Percentiles rank a stretch among this genome's conserved stretches.
These are phyloP conservation scores for Ciconia maguari DNA, from an alignment of 2,113 vertebrate species.

Conservation along the genomic window DNA sequence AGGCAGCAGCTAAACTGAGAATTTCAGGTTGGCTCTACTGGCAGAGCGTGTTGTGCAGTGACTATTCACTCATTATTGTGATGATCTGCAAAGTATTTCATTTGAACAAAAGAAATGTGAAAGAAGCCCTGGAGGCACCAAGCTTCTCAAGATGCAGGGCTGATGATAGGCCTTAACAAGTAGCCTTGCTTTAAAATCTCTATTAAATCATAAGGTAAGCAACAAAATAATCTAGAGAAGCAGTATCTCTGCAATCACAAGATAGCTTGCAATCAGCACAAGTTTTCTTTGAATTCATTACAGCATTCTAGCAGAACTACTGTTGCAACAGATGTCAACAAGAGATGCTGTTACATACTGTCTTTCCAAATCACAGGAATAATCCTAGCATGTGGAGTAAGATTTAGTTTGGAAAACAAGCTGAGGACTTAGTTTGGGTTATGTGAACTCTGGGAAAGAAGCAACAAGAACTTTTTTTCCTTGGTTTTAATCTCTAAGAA, in stretches of 20 bases:
- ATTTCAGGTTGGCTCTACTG: neutral
- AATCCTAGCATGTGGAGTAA: neutral
- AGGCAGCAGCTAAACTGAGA: neutral
- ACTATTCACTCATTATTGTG: neutral
- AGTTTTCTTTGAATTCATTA: slow-evolving; percentile 3
- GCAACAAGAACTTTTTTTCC: neutral
- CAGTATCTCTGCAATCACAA: neutral
- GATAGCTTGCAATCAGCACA: neutral
- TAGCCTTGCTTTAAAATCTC: neutral
- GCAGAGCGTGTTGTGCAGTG: neutral
- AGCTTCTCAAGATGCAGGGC: neutral
- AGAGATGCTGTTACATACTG: neutral
- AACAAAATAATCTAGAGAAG: neutral
- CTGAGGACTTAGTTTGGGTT: neutral
- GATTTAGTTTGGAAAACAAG: neutral
- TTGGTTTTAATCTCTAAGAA: neutral
- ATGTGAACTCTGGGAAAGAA: neutral
- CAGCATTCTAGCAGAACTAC: neutral
- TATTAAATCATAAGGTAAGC: neutral
- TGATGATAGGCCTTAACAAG: neutral
- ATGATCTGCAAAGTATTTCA: neutral
- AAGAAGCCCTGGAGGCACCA: neutral
- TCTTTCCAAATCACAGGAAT: neutral
- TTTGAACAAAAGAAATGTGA: neutral
- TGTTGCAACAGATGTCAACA: slow-evolving; percentile 18